Conservation (phyloP, 1,140 invertebrate genomes). For the Drosophila dunni region DNA sequence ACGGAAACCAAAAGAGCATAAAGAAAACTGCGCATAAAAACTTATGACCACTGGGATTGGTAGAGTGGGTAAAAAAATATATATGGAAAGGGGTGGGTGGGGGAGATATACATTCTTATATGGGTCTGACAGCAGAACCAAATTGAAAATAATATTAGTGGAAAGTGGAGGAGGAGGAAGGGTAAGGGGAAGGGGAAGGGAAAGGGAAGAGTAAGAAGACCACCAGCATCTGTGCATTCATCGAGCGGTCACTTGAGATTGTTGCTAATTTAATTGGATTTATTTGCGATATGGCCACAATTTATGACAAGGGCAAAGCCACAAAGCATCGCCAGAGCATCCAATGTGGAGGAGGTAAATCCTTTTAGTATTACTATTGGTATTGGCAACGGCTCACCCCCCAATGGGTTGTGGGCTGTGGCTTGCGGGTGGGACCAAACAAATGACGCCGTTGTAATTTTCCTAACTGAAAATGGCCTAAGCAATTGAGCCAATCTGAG, state of each 20-base stretch:
- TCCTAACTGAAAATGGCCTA: constrained; percentile 4
- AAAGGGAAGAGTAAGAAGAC: neutral
- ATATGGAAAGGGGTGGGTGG: too few species aligned
- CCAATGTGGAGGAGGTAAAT: neutral
- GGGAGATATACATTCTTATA: constrained; percentile 6
- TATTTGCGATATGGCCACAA: constrained; percentile 42
- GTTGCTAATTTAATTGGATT: constrained; percentile 57
- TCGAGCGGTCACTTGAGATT: constrained; percentile 38
- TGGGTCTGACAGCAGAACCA: constrained; percentile 33
- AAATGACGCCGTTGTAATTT: constrained; percentile 2
- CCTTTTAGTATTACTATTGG: neutral
- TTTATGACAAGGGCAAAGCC: constrained; percentile 26
- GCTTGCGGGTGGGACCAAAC: too few species aligned
- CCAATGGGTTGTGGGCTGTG: constrained; percentile 12
- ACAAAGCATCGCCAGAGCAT: neutral
- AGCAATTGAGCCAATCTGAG: constrained; percentile 1
- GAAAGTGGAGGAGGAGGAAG: constrained; percentile 2
- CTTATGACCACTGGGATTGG: constrained; percentile 32
- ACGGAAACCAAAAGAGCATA: constrained; percentile 34
- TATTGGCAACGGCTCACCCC: neutral
- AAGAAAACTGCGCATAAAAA: constrained; percentile 51
- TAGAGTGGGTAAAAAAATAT: neutral
- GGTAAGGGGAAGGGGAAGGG: too few species aligned
- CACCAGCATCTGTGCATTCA: constrained; percentile 16
- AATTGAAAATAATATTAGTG: constrained; percentile 52